Evolutionary conservation across 2,797 vertebrate genomes (phyloP).

Genomic region (Spinus pinus): DNA sequence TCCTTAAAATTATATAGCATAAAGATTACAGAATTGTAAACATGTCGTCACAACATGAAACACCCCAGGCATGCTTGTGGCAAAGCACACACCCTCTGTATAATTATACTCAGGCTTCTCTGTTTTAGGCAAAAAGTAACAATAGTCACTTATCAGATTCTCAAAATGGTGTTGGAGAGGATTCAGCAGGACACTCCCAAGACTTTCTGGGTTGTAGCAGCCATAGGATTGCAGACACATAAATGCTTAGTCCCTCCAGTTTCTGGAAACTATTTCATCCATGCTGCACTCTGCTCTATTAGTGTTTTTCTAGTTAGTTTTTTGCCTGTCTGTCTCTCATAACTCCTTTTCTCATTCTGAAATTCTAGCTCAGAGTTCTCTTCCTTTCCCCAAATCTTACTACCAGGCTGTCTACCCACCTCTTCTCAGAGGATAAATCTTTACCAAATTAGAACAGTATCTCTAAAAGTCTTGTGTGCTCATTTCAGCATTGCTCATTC

Average conservation of each 20-base stretch:
- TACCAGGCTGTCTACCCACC: background rate
- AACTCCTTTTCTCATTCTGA: background rate
- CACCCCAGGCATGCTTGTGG: slow-evolving; percentile 19
- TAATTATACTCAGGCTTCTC: slow-evolving; percentile 47
- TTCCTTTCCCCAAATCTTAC: background rate
- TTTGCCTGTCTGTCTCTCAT: background rate
- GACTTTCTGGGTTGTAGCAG: background rate
- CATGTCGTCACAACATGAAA: slow-evolving; percentile 1
- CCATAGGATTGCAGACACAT: background rate
- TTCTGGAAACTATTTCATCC: background rate
- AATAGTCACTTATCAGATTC: slow-evolving; percentile 37
- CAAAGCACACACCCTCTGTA: background rate
- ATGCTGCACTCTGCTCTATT: background rate
- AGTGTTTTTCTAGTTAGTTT: background rate
- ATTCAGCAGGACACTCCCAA: slow-evolving; percentile 47
- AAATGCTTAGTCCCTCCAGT: background rate
- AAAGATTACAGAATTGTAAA: slow-evolving; percentile 13
- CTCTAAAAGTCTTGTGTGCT: background rate
- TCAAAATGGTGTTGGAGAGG: slow-evolving; percentile 14
- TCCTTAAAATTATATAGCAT: slow-evolving; percentile 32
- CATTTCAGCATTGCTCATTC: background rate
- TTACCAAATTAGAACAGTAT: background rate
- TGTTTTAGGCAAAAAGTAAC: slow-evolving; percentile 37
- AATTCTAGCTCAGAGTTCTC: background rate
- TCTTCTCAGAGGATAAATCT: background rate